Percentiles rank a stretch among this genome's conserved stretches.
Conservation (phyloP, 2,888 invertebrate species). For the Aleiodes leptofemur region DNA sequence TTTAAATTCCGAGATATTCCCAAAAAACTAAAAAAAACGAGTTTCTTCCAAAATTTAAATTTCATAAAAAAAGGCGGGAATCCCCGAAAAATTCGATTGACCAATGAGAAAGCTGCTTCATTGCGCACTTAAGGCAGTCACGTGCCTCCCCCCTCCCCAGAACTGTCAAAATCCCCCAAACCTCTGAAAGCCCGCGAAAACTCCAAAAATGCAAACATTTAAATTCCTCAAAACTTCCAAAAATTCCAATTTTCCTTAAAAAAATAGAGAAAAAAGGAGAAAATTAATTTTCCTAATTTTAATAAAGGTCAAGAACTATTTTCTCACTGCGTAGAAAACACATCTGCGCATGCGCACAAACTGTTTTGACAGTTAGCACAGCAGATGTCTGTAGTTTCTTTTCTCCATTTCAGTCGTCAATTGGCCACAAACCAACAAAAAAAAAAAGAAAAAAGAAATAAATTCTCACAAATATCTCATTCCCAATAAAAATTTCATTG, state of each 20-base stretch:
- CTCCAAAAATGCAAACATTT: no score
- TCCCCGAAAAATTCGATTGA: background rate
- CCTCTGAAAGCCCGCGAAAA: no score
- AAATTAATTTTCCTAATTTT: no score
- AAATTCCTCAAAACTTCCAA: no score
- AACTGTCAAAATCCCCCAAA: no score
- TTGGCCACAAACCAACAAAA: background rate
- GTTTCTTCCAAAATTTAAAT: background rate
- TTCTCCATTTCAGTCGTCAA: slow-evolving; percentile 1
- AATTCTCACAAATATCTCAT: background rate
- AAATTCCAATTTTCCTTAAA: background rate
- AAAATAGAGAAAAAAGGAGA: background rate
- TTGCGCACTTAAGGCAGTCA: background rate
- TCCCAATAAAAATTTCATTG: no score
- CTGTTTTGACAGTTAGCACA: slow-evolving; percentile 22
- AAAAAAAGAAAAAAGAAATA: background rate
- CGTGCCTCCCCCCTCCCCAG: background rate
- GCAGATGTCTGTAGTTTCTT: slow-evolving; percentile 25
- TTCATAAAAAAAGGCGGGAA: background rate
- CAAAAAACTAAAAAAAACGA: background rate
- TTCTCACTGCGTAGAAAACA: background rate
- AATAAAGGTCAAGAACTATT: background rate
- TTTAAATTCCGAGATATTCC: no score
- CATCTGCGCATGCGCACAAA: slow-evolving; percentile 9
- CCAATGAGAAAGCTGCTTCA: background rate